These are phyloP conservation scores for Thamnophis sirtalis DNA, from an alignment of 2,113 vertebrate genomes.

Conservation along the genomic window DNA sequence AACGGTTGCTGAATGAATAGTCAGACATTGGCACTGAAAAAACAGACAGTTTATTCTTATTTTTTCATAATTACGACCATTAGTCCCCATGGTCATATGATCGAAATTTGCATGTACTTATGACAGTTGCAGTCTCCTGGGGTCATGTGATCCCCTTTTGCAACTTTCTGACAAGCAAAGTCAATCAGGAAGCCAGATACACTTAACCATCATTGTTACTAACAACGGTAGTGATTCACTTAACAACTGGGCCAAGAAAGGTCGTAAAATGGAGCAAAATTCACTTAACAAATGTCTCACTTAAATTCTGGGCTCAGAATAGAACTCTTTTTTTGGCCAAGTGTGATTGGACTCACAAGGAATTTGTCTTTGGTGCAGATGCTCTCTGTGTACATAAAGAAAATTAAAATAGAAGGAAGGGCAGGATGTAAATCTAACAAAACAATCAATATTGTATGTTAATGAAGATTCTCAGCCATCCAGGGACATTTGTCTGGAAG, in stretches of 20 bases:
- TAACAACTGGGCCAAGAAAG: not conserved
- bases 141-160: not conserved
- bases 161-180: not conserved
- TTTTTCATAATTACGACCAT: not conserved
- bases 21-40: not conserved
- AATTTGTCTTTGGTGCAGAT: too few relatives aligned
- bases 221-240: not conserved
- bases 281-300: not conserved
- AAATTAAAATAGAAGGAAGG: not conserved
- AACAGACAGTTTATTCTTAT: rapidly evolving
- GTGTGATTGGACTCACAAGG: too few relatives aligned
- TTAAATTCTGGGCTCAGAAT: not conserved
- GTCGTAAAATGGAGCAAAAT: not conserved
- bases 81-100: not conserved
- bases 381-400: too few relatives aligned
- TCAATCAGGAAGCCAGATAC: not conserved
- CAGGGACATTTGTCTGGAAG: not conserved
- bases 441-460: not conserved
- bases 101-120: not conserved
- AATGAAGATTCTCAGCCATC: not conserved
- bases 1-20: not conserved
- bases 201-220: not conserved
- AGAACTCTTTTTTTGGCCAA: too few relatives aligned
- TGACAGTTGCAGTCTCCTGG: not conserved
- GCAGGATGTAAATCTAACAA: not conserved